Conservation (phyloP, 2,888 invertebrate species). For the Acholoe squamosa region DNA sequence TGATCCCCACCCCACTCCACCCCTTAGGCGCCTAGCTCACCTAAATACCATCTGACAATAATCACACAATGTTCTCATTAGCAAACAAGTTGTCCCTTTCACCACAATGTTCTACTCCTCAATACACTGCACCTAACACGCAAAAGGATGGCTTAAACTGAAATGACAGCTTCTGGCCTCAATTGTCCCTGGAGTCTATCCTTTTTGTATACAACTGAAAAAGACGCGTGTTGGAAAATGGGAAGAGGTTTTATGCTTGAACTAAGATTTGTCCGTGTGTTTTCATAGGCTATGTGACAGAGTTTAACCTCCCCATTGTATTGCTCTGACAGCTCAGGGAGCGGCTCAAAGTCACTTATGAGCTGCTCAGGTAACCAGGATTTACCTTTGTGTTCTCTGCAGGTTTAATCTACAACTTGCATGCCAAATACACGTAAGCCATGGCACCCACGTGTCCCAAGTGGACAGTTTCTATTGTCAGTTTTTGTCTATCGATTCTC, state of each 20-base stretch:
- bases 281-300: not conserved
- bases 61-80: too few relatives aligned
- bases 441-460: not conserved
- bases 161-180: too few relatives aligned
- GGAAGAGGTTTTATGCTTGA: not conserved
- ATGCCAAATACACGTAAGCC: not conserved
- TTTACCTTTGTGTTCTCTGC: not conserved
- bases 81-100: too few relatives aligned
- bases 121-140: too few relatives aligned
- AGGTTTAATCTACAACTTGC: not conserved
- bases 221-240: too few relatives aligned
- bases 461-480: not conserved
- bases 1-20: too few relatives aligned
- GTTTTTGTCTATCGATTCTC: conserved; percentile 11
- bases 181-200: too few relatives aligned
- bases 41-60: too few relatives aligned
- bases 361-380: not conserved
- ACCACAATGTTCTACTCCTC: too few relatives aligned
- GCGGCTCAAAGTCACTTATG: not conserved
- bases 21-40: too few relatives aligned
- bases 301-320: conserved; percentile 49
- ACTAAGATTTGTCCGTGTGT: not conserved
- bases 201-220: too few relatives aligned
- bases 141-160: too few relatives aligned
- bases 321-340: not conserved